These are phyloP conservation scores for Virgularia gustaviana DNA, from an alignment of 92 coral and sea anemone species.

Conservation along the genomic window DNA sequence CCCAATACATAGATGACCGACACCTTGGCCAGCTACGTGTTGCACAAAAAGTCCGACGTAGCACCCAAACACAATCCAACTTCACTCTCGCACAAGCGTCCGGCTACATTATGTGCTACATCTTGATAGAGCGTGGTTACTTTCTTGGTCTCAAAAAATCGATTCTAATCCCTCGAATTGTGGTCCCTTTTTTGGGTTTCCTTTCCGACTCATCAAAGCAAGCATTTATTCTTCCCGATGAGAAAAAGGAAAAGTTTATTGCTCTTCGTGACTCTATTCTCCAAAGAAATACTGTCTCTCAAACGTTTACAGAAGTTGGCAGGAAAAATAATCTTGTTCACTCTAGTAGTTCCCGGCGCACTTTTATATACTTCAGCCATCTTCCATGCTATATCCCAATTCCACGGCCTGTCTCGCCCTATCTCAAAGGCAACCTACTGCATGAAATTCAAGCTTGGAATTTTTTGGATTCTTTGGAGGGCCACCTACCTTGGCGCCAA, in stretches of 20 bases:
- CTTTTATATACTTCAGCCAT: slow-evolving; percentile 25
- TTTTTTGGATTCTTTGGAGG: slow-evolving; percentile 35
- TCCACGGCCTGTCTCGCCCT: slow-evolving; percentile 5
- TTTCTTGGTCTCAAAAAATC: slow-evolving; percentile 40
- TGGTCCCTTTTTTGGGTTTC: slow-evolving; percentile 40
- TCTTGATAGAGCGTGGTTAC: slow-evolving; percentile 36
- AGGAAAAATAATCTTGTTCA: slow-evolving; percentile 27
- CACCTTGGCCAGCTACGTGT: slow-evolving; percentile 46
- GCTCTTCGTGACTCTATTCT: slow-evolving; percentile 13
- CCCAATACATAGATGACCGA: slow-evolving; percentile 56
- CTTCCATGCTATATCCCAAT: slow-evolving; percentile 33
- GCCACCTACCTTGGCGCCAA: slow-evolving; percentile 36
- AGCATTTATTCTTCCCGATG: slow-evolving; percentile 31
- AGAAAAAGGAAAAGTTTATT: slow-evolving; percentile 30
- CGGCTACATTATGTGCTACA: slow-evolving; percentile 19
- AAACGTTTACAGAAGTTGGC: slow-evolving; percentile 37
- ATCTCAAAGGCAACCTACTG: slow-evolving; percentile 14
- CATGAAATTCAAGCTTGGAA: slow-evolving; percentile 23
- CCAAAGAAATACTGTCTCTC: background rate
- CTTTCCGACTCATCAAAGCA: slow-evolving; percentile 19
- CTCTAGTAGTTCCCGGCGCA: slow-evolving; percentile 44
- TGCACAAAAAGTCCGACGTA: background rate
- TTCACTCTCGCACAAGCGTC: slow-evolving; percentile 27
- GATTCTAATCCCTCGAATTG: background rate
- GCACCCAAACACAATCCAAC: background rate